Conservation (phyloP, 2,888 invertebrate species). For the Diabrotica balteata region DNA sequence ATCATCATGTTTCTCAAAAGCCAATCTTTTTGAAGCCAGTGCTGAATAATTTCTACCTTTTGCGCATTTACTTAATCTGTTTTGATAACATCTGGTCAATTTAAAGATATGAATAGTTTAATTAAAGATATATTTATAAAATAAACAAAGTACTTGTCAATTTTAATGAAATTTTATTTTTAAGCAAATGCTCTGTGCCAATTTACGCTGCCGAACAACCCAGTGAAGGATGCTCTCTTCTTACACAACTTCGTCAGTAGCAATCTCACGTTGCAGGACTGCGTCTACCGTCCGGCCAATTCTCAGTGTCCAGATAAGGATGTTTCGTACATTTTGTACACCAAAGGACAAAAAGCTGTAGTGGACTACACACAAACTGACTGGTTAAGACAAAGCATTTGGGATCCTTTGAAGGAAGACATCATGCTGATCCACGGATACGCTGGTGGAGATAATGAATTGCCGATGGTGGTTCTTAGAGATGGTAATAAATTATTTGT, state of each 20-base stretch:
- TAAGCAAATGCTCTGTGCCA: constrained; percentile 33
- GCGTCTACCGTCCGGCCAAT: constrained; percentile 65
- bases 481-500: constrained; percentile 64
- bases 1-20: no score
- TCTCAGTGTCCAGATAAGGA: constrained; percentile 78
- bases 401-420: constrained; percentile 74
- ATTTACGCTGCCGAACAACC: constrained; percentile 54
- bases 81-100: no score
- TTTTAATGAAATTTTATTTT: constrained; percentile 5
- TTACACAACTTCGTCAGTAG: constrained; percentile 67
- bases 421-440: constrained; percentile 78
- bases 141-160: no score
- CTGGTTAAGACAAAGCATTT: constrained; percentile 75
- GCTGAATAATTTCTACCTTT: no score
- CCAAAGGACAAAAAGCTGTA: constrained; percentile 61
- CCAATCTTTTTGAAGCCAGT: no score
- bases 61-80: no score
- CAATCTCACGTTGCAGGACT: constrained; percentile 72
- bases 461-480: constrained; percentile 76
- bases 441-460: constrained; percentile 76
- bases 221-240: constrained; percentile 70
- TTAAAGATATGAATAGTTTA: no score
- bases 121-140: no score
- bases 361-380: constrained; percentile 70
- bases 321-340: constrained; percentile 70